A percentile compares a stretch with the other conserved stretches of the same genome.
Evolutionary conservation across 1,140 invertebrate species (phyloP).

Genomic region (Plectus sambesii): DNA sequence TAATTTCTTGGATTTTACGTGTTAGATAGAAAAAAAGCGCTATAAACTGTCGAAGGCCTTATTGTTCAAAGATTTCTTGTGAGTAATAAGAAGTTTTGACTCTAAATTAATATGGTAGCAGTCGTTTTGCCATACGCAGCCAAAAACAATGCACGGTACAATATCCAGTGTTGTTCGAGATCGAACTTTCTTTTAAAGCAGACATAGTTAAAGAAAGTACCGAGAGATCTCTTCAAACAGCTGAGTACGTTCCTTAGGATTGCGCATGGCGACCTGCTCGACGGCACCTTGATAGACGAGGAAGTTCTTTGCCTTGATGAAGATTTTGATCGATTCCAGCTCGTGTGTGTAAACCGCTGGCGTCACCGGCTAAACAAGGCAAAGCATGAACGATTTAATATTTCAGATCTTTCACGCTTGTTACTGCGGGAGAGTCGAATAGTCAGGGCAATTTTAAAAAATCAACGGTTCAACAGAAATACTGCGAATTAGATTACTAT

Average conservation of each 20-base stretch:
- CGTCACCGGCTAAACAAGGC: conserved; percentile 62
- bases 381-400: conserved; percentile 22
- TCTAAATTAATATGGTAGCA: neutral
- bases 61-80: too few relatives aligned
- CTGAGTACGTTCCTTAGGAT: conserved; percentile 88
- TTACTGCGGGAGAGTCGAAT: conserved; percentile 9
- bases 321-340: conserved; percentile 86
- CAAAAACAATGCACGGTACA: too few relatives aligned
- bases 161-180: neutral
- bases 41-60: too few relatives aligned
- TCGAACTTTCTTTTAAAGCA: conserved; percentile 3
- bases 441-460: conserved; percentile 6
- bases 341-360: conserved; percentile 72
- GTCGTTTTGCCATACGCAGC: too few relatives aligned
- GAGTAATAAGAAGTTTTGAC: too few relatives aligned
- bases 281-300: conserved; percentile 99
- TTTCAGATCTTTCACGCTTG: neutral
- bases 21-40: too few relatives aligned
- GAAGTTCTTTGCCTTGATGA: conserved; percentile 98
- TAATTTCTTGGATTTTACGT: too few relatives aligned
- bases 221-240: conserved; percentile 98
- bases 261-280: conserved; percentile 99
- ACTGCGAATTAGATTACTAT: conserved; percentile 8
- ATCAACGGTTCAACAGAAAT: neutral
- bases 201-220: conserved; percentile 55